Percentiles rank a stretch among this genome's conserved stretches.
phyloP scores from a whole-genome alignment of 2,797 vertebrate species.

The Pangasius sanitwongsei region DNA sequence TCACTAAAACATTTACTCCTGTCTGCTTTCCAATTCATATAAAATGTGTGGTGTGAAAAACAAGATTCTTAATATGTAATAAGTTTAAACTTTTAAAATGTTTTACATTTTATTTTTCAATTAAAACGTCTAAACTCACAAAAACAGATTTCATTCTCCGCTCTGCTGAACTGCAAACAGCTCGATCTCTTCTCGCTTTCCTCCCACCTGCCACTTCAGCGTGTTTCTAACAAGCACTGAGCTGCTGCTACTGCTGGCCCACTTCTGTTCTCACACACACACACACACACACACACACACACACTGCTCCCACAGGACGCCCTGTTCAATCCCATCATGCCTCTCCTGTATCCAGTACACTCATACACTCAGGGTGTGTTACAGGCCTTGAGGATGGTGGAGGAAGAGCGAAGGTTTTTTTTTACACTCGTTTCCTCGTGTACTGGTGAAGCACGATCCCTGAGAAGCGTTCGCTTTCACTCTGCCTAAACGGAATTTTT shows the following conservation, averaged over 20 bases:
- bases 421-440: neutral
- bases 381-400: neutral
- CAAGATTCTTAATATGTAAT: neutral
- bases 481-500: neutral
- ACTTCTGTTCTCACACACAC: conserved; percentile 7
- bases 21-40: neutral
- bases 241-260: neutral
- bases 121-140: neutral
- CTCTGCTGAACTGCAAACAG: neutral
- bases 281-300: neutral
- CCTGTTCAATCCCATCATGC: conserved; percentile 24
- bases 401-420: neutral
- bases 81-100: neutral
- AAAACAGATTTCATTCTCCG: neutral
- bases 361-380: neutral
- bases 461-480: neutral
- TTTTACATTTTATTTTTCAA: neutral
- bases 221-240: conserved; percentile 1
- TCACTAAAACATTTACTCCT: neutral
- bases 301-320: neutral
- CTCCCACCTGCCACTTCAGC: conserved; percentile 14
- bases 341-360: conserved; percentile 3
- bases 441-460: neutral
- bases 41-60: neutral
- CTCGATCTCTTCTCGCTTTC: neutral